These are phyloP conservation scores for Colistium nudipinnis DNA, from an alignment of 2,113 vertebrate species.

Conservation along the genomic window DNA sequence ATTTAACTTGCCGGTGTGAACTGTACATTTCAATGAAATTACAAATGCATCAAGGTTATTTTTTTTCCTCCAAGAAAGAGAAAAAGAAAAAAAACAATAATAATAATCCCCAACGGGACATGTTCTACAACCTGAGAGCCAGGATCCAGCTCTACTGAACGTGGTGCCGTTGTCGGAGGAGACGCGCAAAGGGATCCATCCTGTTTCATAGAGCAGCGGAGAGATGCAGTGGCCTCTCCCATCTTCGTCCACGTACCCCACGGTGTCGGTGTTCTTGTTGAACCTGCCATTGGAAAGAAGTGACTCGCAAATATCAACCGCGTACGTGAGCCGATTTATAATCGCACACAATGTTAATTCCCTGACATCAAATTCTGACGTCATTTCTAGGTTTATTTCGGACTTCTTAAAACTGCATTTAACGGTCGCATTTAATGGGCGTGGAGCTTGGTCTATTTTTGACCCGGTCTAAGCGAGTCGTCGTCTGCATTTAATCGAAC, in stretches of 20 bases:
- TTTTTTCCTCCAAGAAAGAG: neutral
- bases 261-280: slow-evolving; percentile 72
- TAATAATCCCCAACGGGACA: neutral
- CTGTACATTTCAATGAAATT: slow-evolving; percentile 67
- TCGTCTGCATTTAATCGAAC: too few relatives aligned
- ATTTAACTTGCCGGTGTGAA: slow-evolving; percentile 87
- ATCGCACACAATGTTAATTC: too few relatives aligned
- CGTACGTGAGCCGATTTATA: too few relatives aligned
- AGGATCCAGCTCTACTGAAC: slow-evolving; percentile 81
- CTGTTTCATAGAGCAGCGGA: slow-evolving; percentile 88
- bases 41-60: neutral
- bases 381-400: too few relatives aligned
- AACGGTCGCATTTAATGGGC: too few relatives aligned
- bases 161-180: slow-evolving; percentile 80
- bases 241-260: slow-evolving; percentile 80
- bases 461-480: too few relatives aligned
- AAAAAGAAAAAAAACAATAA: too few relatives aligned
- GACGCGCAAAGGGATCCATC: slow-evolving; percentile 86
- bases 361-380: too few relatives aligned
- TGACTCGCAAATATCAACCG: too few relatives aligned
- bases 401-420: too few relatives aligned
- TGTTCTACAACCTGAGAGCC: slow-evolving; percentile 87
- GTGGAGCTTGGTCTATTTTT: too few relatives aligned
- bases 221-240: slow-evolving; percentile 88
- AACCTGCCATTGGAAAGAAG: slow-evolving; percentile 81